Conservation (phyloP, 2,888 invertebrate species). For the Drosophila peninsularis region DNA sequence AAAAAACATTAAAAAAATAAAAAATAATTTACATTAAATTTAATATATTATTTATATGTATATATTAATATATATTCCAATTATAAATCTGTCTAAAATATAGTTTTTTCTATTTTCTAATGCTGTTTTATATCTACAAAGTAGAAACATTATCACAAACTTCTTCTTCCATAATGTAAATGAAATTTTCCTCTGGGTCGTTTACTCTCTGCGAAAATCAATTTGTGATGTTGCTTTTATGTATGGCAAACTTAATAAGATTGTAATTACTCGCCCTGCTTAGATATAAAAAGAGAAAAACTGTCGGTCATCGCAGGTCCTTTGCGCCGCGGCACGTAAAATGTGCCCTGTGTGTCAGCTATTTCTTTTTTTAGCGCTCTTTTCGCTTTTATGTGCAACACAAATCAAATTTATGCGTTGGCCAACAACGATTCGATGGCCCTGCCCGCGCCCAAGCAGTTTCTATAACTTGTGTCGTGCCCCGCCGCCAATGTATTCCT, state of each 20-base stretch:
- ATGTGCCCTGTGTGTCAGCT: conserved; percentile 28
- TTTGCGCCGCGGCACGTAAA: conserved; percentile 12
- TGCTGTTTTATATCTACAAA: not conserved
- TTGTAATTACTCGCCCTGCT: conserved; percentile 41
- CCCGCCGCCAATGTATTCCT: not conserved
- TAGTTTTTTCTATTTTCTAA: not conserved
- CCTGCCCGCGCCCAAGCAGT: conserved; percentile 18
- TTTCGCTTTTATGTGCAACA: conserved; percentile 61
- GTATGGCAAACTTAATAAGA: conserved; percentile 39
- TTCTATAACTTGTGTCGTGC: conserved; percentile 29
- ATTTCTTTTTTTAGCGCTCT: conserved; percentile 33
- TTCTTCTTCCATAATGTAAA: not conserved
- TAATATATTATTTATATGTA: too few species aligned
- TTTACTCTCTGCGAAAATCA: conserved; percentile 21
- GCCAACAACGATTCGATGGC: conserved; percentile 67
- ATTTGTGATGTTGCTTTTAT: conserved; percentile 23
- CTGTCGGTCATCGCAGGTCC: conserved; percentile 1
- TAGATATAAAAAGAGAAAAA: conserved; percentile 30
- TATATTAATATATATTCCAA: too few species aligned
- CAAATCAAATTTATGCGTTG: conserved; percentile 78
- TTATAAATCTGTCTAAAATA: too few species aligned
- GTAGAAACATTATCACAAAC: not conserved
- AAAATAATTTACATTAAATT: too few species aligned
- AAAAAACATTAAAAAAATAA: too few species aligned
- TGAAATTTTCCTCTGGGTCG: not conserved